A percentile compares a stretch with the other conserved stretches of the same genome.
Evolutionary conservation across 2,888 invertebrate genomes (phyloP).

Genomic region (Epistrophe eligans): DNA sequence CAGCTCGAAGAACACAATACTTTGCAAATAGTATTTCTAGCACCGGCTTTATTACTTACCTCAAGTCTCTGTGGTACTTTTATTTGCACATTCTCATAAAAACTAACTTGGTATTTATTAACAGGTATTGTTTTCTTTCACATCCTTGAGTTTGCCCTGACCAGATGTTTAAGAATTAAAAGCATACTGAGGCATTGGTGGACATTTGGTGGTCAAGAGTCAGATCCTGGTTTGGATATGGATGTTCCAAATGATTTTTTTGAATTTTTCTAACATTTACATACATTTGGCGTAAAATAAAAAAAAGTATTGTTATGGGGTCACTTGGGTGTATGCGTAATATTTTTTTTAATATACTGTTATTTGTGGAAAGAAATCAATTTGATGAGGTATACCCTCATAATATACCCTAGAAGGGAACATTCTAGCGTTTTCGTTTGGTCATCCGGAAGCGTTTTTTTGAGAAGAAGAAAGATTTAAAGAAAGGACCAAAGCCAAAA

Average conservation of each 20-base stretch:
- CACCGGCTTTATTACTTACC: constrained; percentile 79
- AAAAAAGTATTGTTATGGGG: not conserved
- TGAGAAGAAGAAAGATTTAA: too few relatives aligned
- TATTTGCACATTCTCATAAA: not conserved
- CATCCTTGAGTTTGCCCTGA: constrained; percentile 81
- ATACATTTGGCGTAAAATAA: not conserved
- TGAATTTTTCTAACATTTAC: constrained; percentile 78
- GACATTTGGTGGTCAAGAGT: constrained; percentile 82
- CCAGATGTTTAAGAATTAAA: constrained; percentile 80
- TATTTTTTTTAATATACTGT: not conserved
- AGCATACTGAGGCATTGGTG: constrained; percentile 82
- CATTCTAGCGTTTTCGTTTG: too few relatives aligned
- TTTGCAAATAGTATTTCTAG: constrained; percentile 79
- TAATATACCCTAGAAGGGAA: too few relatives aligned
- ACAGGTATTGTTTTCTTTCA: constrained; percentile 81
- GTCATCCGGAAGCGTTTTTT: too few relatives aligned
- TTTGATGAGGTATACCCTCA: too few relatives aligned
- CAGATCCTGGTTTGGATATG: constrained; percentile 77
- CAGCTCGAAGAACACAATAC: constrained; percentile 78
- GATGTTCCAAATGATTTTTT: constrained; percentile 80
- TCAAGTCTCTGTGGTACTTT: constrained; percentile 77
- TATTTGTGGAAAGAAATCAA: too few relatives aligned
- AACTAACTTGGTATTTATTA: constrained; percentile 23
- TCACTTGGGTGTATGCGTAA: not conserved
- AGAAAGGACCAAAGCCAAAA: too few relatives aligned